phyloP scores from a whole-genome alignment of 2,797 vertebrate genomes.

The Geotrypetes seraphini region DNA sequence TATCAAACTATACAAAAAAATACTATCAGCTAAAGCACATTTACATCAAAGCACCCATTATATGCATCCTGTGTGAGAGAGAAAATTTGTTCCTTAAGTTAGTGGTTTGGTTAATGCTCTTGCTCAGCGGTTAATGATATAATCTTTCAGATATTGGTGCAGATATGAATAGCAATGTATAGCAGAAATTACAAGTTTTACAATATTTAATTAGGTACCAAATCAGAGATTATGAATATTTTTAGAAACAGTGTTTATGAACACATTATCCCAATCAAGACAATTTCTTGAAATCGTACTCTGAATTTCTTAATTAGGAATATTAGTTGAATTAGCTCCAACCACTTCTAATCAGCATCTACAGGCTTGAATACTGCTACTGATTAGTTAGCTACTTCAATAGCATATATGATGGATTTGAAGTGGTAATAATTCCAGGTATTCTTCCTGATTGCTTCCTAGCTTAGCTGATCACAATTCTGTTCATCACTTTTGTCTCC shows the following conservation, averaged over 20 bases:
- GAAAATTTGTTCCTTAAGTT: no score
- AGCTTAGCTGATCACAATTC: constrained; percentile 16
- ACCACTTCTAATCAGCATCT: constrained; percentile 49
- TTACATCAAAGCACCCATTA: no score
- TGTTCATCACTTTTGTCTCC: constrained; percentile 15
- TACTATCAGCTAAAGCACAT: no score
- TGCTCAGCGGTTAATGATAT: no score
- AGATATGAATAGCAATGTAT: no score
- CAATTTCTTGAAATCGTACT: constrained; percentile 34
- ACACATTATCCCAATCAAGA: constrained; percentile 38
- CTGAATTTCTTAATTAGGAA: constrained; percentile 19
- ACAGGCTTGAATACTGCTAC: constrained; percentile 29
- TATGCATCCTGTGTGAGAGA: no score
- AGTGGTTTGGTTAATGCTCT: no score
- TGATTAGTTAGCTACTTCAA: constrained; percentile 43
- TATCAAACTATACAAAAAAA: no score
- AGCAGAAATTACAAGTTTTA: no score
- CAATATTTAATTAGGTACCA: no score
- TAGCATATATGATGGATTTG: constrained; percentile 29
- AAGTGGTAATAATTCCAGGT: constrained; percentile 8
- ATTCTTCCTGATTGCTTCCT: constrained; percentile 39
- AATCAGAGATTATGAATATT: no score
- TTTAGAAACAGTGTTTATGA: constrained; percentile 25
- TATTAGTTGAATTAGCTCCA: constrained; percentile 23
- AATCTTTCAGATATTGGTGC: no score